Base-by-base conservation (phyloP, 2,113 vertebrate genomes). In the Vulpes ferrilata region DNA sequence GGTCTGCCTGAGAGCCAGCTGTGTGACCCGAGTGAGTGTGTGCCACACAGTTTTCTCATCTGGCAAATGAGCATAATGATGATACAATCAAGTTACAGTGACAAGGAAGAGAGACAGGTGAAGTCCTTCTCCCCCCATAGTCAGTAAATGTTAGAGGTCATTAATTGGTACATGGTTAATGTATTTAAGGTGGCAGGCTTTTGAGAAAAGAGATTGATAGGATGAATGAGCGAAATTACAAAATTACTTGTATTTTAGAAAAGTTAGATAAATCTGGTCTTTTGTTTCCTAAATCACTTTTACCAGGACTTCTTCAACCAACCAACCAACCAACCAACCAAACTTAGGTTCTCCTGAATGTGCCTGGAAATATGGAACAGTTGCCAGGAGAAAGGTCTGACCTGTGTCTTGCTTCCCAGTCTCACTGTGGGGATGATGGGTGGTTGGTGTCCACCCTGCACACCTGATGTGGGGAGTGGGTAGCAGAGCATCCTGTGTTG, bases 191-290 rank as follows among this genome's bases (percentile, higher is more conserved):
- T 92, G 93, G 43, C 32, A 76, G 62, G 16, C 69, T 93, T 94
- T 78, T 76, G 80, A 84, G 55, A 83, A 84, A 82, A 82, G 30
- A 69, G 51, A 48, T 32, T 6, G 30, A 2, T 69, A 38, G 73
- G 73, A 76, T 76, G 80, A 88, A 79, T 71, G 89, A 74, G 0
- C 9, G 67, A 93, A 57, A 17, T 35, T 35, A n/a, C 55, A 35
- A 69, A 88, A 73, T 89, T 38, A 87, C 11, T 80, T 90, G 60
- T 81, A 10, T 83, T 97, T 94, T 78, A 73, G 83, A 48, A 88
- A 89, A 32, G 20, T 88, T 88, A 69, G 59, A 78, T 92, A 79
- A 76, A 53, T 90, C 57, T 90, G 60, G 32, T 73, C 67, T 88
- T 94, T 59, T 73, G n/a, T 91, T 93, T 91, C 16, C 17, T 79